Conservation (phyloP, 2,888 invertebrate genomes). For the Dicycla oo region DNA sequence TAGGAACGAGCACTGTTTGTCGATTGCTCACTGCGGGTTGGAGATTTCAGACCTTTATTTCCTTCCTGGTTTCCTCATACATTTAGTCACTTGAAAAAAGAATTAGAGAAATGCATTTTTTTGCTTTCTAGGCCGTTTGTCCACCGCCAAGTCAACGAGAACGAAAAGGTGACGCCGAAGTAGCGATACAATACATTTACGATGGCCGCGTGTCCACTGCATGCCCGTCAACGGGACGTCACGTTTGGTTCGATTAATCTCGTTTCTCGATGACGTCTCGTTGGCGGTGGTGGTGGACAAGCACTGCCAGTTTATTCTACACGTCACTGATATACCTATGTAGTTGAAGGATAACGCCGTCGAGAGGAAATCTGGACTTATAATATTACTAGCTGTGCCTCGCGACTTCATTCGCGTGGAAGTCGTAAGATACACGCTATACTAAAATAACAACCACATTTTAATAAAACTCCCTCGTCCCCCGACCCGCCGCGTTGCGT, state of each 20-base stretch:
- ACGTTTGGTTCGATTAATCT: not conserved
- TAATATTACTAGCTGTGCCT: too few relatives aligned
- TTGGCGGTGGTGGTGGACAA: too few relatives aligned
- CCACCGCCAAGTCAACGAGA: too few relatives aligned
- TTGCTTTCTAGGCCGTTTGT: not conserved
- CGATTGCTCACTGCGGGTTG: constrained; percentile 12
- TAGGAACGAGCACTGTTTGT: constrained; percentile 2
- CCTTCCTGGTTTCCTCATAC: not conserved
- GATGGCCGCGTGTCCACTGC: too few relatives aligned
- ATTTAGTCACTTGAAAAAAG: not conserved
- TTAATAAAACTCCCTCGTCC: too few relatives aligned
- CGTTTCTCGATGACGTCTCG: too few relatives aligned
- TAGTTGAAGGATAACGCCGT: not conserved
- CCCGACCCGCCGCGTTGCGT: too few relatives aligned
- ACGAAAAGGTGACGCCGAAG: too few relatives aligned
- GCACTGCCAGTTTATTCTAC: not conserved
- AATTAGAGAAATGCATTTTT: not conserved
- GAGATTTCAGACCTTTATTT: constrained; percentile 2
- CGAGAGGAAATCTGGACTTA: not conserved
- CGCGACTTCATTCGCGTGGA: too few relatives aligned
- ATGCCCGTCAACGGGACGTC: not conserved
- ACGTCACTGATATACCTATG: not conserved
- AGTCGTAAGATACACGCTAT: too few relatives aligned
- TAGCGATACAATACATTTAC: too few relatives aligned
- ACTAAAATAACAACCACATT: too few relatives aligned